Evolutionary conservation across 2,888 invertebrate genomes (phyloP).

Genomic region (Augiades crinisus): DNA sequence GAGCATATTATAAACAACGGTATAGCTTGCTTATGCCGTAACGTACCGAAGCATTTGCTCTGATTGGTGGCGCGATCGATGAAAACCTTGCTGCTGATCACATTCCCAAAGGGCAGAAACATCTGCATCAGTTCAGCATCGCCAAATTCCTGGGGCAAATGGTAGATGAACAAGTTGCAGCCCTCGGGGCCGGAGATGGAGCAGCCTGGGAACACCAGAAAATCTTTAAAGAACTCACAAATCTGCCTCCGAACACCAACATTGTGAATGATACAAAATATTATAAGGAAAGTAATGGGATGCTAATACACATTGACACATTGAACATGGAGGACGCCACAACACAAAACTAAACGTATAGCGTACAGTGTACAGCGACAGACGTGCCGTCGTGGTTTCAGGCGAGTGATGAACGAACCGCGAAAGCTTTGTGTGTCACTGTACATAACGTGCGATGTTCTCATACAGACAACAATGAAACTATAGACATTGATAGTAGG

Average conservation of each 20-base stretch:
- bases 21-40: background rate
- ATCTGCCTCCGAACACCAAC: conserved; percentile 65
- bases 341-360: conserved; percentile 35
- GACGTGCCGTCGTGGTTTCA: conserved; percentile 23
- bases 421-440: conserved; percentile 33
- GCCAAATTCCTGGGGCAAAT: conserved; percentile 99
- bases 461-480: conserved; percentile 30
- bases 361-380: conserved; percentile 36
- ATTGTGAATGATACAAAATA: conserved; percentile 33
- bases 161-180: conserved; percentile 99
- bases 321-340: conserved; percentile 34
- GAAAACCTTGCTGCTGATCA: conserved; percentile 99
- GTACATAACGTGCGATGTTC: conserved; percentile 36
- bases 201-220: conserved; percentile 91
- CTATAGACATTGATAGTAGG: conserved; percentile 28
- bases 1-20: background rate
- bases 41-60: conserved; percentile 99
- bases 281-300: conserved; percentile 19
- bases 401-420: conserved; percentile 13
- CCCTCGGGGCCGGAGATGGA: conserved; percentile 99
- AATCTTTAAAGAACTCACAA: conserved; percentile 85
- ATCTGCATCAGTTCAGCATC: conserved; percentile 99
- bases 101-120: conserved; percentile 99
- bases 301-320: conserved; percentile 33
- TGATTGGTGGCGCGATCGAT: conserved; percentile 99